Conservation (phyloP, 2,888 invertebrate species). For the Xanthia icteritia region DNA sequence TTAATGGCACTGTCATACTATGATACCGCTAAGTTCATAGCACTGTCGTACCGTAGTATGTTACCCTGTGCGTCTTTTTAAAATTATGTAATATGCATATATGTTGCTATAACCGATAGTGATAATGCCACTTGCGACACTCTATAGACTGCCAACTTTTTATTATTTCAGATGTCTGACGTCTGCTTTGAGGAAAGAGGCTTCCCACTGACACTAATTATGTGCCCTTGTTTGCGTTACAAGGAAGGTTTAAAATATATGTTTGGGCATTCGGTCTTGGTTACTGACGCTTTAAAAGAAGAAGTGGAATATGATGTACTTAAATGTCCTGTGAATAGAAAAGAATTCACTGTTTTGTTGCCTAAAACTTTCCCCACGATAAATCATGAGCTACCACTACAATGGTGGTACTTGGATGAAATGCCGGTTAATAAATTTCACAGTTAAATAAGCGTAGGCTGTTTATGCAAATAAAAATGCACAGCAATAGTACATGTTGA, state of each 20-base stretch:
- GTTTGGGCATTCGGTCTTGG: slow-evolving; percentile 72
- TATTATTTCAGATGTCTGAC: slow-evolving; percentile 76
- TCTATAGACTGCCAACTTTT: not conserved
- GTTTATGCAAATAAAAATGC: not conserved
- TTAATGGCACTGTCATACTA: too few relatives aligned
- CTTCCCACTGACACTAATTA: slow-evolving; percentile 83
- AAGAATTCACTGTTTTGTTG: slow-evolving; percentile 82
- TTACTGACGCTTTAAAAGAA: slow-evolving; percentile 76
- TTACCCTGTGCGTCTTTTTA: too few relatives aligned
- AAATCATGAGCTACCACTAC: slow-evolving; percentile 77
- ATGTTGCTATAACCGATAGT: too few relatives aligned
- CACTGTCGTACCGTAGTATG: too few relatives aligned
- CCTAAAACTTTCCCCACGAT: slow-evolving; percentile 82
- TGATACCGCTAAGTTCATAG: too few relatives aligned
- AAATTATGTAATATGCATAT: too few relatives aligned
- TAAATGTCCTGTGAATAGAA: slow-evolving; percentile 73
- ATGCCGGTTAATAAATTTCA: slow-evolving; percentile 74
- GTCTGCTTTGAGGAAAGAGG: slow-evolving; percentile 77
- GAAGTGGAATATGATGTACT: slow-evolving; percentile 77
- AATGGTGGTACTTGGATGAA: slow-evolving; percentile 85
- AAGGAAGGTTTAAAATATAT: slow-evolving; percentile 79
- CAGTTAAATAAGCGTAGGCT: not conserved
- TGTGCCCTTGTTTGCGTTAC: slow-evolving; percentile 79
- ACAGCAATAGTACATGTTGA: not conserved
- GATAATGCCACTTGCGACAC: too few relatives aligned